A percentile compares a stretch with the other conserved stretches of the same genome.
These are phyloP conservation scores for Drosophila recens DNA, from an alignment of 2,888 invertebrate genomes.

Conservation along the genomic window DNA sequence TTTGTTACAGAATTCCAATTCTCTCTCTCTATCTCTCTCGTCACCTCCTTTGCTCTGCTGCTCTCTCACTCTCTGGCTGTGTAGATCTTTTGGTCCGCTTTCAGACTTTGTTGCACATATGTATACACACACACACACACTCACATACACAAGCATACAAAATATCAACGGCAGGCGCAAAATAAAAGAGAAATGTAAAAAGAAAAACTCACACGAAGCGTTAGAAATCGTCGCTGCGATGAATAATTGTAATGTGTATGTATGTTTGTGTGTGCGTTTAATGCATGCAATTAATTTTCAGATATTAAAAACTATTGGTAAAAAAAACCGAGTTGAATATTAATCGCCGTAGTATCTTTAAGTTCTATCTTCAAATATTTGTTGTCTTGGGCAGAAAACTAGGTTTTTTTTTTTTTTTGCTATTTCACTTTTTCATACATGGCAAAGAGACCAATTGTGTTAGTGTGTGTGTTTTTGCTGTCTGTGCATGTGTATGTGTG, in stretches of 20 bases:
- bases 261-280: slow-evolving; percentile 7
- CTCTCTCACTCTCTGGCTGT: slow-evolving; percentile 14
- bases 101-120: slow-evolving; percentile 37
- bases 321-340: neutral
- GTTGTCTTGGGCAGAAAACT: slow-evolving; percentile 24
- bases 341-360: neutral
- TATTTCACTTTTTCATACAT: slow-evolving; percentile 75
- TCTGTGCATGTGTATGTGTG: slow-evolving; percentile 33
- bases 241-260: slow-evolving; percentile 23
- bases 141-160: slow-evolving; percentile 19
- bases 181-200: slow-evolving; percentile 52
- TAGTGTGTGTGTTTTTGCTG: slow-evolving; percentile 50
- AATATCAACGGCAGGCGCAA: slow-evolving; percentile 18
- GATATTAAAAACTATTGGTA: slow-evolving; percentile 15
- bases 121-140: neutral
- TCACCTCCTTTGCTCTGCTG: slow-evolving; percentile 16
- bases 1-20: slow-evolving; percentile 15
- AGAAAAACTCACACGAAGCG: slow-evolving; percentile 50
- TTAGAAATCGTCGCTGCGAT: slow-evolving; percentile 33
- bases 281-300: slow-evolving; percentile 19
- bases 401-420: slow-evolving; percentile 43
- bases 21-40: slow-evolving; percentile 19
- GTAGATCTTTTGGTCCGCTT: slow-evolving; percentile 48
- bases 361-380: slow-evolving; percentile 4
- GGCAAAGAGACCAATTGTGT: slow-evolving; percentile 50